Evolutionary conservation across 2,888 invertebrate genomes (phyloP).

Genomic region (Volucella inanis): DNA sequence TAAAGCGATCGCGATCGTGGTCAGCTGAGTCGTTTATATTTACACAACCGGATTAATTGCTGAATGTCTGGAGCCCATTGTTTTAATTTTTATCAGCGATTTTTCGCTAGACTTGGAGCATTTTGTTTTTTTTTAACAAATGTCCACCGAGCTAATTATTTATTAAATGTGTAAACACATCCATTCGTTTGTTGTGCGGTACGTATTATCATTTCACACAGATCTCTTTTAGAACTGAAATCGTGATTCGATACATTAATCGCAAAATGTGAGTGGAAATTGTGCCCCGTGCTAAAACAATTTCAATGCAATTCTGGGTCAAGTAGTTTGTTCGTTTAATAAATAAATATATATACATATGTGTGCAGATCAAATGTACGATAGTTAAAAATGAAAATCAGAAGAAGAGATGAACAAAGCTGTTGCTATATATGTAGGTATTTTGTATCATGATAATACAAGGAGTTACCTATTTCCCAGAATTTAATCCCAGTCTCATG

Average conservation of each 20-base stretch:
- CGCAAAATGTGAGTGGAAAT: conserved; percentile 56
- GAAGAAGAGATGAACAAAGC: no score
- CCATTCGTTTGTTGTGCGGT: conserved; percentile 29
- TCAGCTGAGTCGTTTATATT: conserved; percentile 55
- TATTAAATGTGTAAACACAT: conserved; percentile 44
- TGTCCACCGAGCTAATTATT: conserved; percentile 66
- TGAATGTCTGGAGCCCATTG: conserved; percentile 62
- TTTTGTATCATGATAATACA: no score
- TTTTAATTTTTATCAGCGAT: conserved; percentile 45
- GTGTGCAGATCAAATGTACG: conserved; percentile 4
- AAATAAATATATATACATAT: not conserved
- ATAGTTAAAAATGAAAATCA: conserved; percentile 2
- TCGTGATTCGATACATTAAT: conserved; percentile 59
- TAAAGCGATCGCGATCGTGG: conserved; percentile 68
- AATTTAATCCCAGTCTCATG: no score
- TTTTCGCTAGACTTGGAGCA: conserved; percentile 29
- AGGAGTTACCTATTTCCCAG: no score
- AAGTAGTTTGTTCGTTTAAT: conserved; percentile 38
- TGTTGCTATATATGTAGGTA: no score
- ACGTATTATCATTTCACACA: conserved; percentile 27
- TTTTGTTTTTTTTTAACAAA: conserved; percentile 52
- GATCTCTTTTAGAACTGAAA: conserved; percentile 49
- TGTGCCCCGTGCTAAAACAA: conserved; percentile 64
- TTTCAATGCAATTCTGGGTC: conserved; percentile 61
- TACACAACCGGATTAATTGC: conserved; percentile 73